phyloP scores from a whole-genome alignment of 2,113 vertebrate species.

The Ameiurus melas region DNA sequence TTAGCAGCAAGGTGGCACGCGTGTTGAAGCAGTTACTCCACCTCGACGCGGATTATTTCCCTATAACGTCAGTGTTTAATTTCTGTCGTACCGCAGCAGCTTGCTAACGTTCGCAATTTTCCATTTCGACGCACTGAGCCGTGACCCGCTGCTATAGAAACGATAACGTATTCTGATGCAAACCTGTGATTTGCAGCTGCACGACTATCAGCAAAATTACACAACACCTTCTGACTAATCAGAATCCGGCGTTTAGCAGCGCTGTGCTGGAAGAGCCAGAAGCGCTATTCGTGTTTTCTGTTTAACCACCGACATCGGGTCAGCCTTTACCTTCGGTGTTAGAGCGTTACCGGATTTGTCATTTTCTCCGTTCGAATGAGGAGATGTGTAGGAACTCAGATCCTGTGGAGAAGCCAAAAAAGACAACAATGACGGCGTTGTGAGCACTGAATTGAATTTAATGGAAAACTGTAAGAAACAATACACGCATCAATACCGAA shows the following conservation, averaged over 20 bases:
- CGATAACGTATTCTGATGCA: neutral
- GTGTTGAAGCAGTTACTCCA: neutral
- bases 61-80: neutral
- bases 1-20: neutral
- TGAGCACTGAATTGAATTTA: neutral
- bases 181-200: neutral
- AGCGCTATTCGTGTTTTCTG: neutral
- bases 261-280: neutral
- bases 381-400: constrained; percentile 86
- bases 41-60: neutral
- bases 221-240: neutral
- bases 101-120: neutral
- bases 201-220: neutral
- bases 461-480: neutral
- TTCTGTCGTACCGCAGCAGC: neutral
- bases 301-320: neutral
- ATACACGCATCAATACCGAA: neutral
- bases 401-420: constrained; percentile 73
- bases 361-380: constrained; percentile 82
- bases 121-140: neutral
- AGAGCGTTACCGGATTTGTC: constrained; percentile 79
- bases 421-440: neutral
- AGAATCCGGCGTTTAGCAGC: neutral
- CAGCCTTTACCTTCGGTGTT: constrained; percentile 72
- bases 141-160: neutral